phyloP scores from a whole-genome alignment of 2,797 vertebrate species.

The Periparus ater region DNA sequence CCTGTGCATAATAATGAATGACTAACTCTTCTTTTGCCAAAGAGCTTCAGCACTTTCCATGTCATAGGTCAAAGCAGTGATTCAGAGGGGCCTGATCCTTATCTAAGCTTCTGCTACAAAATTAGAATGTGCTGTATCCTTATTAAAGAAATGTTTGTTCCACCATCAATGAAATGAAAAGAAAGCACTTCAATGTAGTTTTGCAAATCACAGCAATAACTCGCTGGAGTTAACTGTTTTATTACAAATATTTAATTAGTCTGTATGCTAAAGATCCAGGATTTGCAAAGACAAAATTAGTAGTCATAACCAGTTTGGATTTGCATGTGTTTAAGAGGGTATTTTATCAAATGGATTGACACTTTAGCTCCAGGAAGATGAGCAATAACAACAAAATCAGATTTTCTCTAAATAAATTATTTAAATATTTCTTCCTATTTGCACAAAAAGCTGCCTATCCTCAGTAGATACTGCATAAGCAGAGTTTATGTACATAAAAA shows the following conservation, averaged over 20 bases:
- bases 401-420: not conserved
- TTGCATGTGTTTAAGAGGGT: conserved; percentile 4
- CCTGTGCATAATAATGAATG: conserved; percentile 89
- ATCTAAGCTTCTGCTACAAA: conserved; percentile 88
- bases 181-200: conserved; percentile 77
- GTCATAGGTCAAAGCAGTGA: conserved; percentile 89
- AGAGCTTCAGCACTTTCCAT: conserved; percentile 81
- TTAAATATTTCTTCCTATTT: not conserved
- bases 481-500: not conserved
- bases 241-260: conserved; percentile 80
- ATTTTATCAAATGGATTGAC: conserved; percentile 5
- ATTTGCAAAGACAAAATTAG: conserved; percentile 69
- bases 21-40: conserved; percentile 84
- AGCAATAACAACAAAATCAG: not conserved
- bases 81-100: conserved; percentile 85
- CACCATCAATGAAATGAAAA: conserved; percentile 79
- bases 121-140: conserved; percentile 81
- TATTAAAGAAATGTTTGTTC: conserved; percentile 95
- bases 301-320: conserved; percentile 52
- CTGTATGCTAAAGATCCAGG: conserved; percentile 61
- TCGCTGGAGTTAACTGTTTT: conserved; percentile 74
- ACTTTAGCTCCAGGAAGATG: not conserved
- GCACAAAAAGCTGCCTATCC: not conserved
- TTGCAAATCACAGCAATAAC: conserved; percentile 80
- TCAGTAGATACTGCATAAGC: not conserved